phyloP scores from a whole-genome alignment of 2,113 vertebrate genomes.

The Vulpes vulpes region DNA sequence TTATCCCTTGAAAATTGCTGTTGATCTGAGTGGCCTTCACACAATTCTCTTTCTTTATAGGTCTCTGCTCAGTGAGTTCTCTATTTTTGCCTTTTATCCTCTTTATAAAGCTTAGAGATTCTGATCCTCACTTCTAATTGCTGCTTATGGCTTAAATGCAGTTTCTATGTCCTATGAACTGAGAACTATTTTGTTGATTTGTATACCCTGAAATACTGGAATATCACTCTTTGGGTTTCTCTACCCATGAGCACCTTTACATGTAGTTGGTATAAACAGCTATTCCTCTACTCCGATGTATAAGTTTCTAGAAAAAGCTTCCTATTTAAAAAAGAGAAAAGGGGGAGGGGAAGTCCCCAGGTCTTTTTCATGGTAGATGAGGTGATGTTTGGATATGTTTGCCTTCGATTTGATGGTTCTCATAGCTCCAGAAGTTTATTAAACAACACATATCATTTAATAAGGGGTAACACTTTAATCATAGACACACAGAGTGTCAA shows the following conservation, averaged over 20 bases:
- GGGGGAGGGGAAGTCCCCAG: too few species aligned
- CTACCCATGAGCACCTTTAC: neutral
- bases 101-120: neutral
- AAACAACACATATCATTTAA: neutral
- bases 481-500: neutral
- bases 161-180: neutral
- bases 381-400: neutral
- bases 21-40: neutral
- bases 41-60: neutral
- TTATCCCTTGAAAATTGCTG: slow-evolving; percentile 46
- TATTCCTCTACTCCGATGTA: neutral
- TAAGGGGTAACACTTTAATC: neutral
- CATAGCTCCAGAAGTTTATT: neutral
- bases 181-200: neutral
- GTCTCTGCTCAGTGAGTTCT: neutral
- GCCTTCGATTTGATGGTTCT: neutral
- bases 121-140: slow-evolving; percentile 2
- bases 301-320: slow-evolving; percentile 47
- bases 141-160: neutral
- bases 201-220: neutral
- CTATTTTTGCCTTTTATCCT: slow-evolving; percentile 28
- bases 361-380: neutral
- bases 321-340: neutral
- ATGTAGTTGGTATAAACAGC: neutral
- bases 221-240: slow-evolving; percentile 9